phyloP scores from a whole-genome alignment of 2,797 vertebrate genomes.

The Pteronotus mesoamericanus region DNA sequence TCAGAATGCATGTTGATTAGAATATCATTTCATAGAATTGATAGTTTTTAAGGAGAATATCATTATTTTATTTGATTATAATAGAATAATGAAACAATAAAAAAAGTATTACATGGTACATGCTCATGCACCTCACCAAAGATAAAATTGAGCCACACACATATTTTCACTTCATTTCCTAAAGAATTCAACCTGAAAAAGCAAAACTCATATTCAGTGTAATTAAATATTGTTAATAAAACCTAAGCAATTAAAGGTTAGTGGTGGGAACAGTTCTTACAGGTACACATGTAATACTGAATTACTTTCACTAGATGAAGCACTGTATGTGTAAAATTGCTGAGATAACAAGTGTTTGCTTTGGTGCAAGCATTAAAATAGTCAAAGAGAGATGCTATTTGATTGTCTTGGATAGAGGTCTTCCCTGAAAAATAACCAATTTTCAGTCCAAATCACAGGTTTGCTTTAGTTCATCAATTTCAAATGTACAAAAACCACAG shows the following conservation, averaged over 20 bases:
- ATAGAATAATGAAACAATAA: not conserved
- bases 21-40: not conserved
- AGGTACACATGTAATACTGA: not conserved
- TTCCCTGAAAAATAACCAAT: not conserved
- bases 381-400: not conserved
- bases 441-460: not conserved
- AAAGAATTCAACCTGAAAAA: not conserved
- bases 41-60: not conserved
- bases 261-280: not conserved
- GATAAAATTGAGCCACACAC: not conserved
- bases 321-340: not conserved
- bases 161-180: not conserved
- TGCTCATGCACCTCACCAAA: not conserved
- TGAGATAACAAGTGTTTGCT: not conserved
- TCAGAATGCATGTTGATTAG: not conserved
- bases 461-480: not conserved
- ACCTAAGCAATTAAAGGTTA: not conserved
- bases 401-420: not conserved
- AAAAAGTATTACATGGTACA: not conserved
- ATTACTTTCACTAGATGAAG: not conserved
- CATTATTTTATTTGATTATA: not conserved
- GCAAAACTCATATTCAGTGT: not conserved
- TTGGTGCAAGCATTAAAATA: not conserved
- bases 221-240: not conserved
- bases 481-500: not conserved